phyloP scores from a whole-genome alignment of 2,797 vertebrate genomes.

The Brachyalestes nurse region DNA sequence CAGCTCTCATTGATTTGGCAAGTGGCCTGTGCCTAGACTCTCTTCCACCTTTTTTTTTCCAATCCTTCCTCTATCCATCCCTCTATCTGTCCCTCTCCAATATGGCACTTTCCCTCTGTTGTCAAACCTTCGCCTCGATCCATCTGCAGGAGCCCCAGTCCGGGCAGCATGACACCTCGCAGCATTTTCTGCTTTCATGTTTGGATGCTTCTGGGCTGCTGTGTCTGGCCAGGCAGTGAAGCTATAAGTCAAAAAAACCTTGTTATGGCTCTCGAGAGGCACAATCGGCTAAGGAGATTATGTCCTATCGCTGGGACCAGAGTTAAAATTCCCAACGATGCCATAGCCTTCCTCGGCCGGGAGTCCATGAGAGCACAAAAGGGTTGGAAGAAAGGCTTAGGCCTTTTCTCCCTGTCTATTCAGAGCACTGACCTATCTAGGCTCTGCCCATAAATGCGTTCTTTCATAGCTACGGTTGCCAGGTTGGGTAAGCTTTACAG shows the following conservation, averaged over 20 bases:
- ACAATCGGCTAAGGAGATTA: slow-evolving; percentile 1
- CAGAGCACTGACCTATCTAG: background rate
- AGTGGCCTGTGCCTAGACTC: slow-evolving; percentile 38
- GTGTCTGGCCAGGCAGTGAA: background rate
- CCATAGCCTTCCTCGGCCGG: background rate
- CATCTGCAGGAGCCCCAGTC: background rate
- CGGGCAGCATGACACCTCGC: slow-evolving; percentile 17
- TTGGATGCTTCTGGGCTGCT: background rate
- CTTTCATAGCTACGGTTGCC: background rate
- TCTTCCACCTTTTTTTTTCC: slow-evolving; percentile 11
- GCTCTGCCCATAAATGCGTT: background rate
- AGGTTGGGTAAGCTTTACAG: background rate
- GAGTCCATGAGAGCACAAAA: background rate
- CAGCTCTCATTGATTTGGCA: slow-evolving; percentile 45
- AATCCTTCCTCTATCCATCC: slow-evolving; percentile 3
- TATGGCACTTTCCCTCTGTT: slow-evolving; percentile 35
- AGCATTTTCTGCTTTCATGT: background rate
- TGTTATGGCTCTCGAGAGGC: background rate
- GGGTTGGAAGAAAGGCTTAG: background rate
- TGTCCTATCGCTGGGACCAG: slow-evolving; percentile 6
- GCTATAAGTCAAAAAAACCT: background rate
- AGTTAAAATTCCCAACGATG: background rate
- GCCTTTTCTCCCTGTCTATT: background rate
- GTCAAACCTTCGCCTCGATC: slow-evolving; percentile 15
- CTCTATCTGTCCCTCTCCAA: background rate